Percentiles rank a stretch among this genome's conserved stretches.
phyloP scores from a whole-genome alignment of 92 coral and sea anemone species.

The Parazoanthus swiftii region DNA sequence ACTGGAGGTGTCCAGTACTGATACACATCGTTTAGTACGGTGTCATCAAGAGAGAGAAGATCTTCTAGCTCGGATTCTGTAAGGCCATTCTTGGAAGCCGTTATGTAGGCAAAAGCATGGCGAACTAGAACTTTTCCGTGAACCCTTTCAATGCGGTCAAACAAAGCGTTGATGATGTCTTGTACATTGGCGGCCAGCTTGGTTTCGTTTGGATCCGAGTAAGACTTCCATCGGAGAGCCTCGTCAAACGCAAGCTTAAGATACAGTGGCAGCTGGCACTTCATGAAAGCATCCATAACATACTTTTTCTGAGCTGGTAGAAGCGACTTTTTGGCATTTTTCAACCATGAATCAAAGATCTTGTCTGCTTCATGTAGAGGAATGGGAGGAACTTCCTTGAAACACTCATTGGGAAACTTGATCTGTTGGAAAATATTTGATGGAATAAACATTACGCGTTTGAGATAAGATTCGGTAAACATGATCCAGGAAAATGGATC shows the following conservation, averaged over 20 bases:
- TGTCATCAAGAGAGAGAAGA: conserved; percentile 94
- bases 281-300: conserved; percentile 71
- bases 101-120: conserved; percentile 86
- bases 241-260: conserved; percentile 94
- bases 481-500: background rate
- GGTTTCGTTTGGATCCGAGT: conserved; percentile 69
- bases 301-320: conserved; percentile 71
- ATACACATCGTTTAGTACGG: conserved; percentile 93
- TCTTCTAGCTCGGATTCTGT: conserved; percentile 94
- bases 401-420: conserved; percentile 65
- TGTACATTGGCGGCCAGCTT: conserved; percentile 71
- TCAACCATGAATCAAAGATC: conserved; percentile 85
- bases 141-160: conserved; percentile 79
- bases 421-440: conserved; percentile 48
- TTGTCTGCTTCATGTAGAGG: conserved; percentile 80
- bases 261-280: conserved; percentile 90
- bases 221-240: conserved; percentile 94
- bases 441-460: background rate
- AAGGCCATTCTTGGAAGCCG: conserved; percentile 91
- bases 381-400: conserved; percentile 85
- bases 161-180: conserved; percentile 84
- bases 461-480: background rate
- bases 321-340: conserved; percentile 70
- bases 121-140: conserved; percentile 91
- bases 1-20: conserved; percentile 99